phyloP scores from a whole-genome alignment of 1,140 invertebrate genomes.

The Ceratitis capitata region DNA sequence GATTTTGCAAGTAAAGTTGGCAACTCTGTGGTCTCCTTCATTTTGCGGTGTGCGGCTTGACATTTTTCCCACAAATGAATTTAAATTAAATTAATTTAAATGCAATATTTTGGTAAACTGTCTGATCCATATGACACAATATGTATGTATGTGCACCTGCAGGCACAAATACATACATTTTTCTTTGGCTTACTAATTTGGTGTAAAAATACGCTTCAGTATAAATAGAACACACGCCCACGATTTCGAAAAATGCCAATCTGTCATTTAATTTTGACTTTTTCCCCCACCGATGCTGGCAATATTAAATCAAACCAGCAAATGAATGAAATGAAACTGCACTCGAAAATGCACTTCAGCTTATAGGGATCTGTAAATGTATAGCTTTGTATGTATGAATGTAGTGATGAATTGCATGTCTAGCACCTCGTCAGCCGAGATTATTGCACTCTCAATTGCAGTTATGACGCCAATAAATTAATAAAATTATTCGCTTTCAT shows the following conservation, averaged over 20 bases:
- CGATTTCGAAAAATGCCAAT: not conserved
- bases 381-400: not conserved
- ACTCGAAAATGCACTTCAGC: not conserved
- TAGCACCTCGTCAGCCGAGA: not conserved
- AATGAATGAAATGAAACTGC: not conserved
- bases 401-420: too few species aligned
- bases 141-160: not conserved
- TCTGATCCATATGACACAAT: not conserved
- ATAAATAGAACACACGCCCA: not conserved
- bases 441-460: constrained; percentile 4
- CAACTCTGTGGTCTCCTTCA: too few species aligned
- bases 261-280: not conserved
- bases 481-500: constrained; percentile 14
- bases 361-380: not conserved
- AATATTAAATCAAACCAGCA: not conserved
- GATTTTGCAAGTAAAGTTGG: too few species aligned
- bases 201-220: not conserved
- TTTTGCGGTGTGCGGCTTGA: too few species aligned
- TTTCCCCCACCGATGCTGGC: not conserved
- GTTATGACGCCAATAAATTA: constrained; percentile 11
- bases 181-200: not conserved
- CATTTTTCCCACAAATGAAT: not conserved
- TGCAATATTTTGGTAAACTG: not conserved
- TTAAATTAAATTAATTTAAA: not conserved
- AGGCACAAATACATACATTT: not conserved